Conservation (phyloP, 2,888 invertebrate genomes). For the Merodon equestris region DNA sequence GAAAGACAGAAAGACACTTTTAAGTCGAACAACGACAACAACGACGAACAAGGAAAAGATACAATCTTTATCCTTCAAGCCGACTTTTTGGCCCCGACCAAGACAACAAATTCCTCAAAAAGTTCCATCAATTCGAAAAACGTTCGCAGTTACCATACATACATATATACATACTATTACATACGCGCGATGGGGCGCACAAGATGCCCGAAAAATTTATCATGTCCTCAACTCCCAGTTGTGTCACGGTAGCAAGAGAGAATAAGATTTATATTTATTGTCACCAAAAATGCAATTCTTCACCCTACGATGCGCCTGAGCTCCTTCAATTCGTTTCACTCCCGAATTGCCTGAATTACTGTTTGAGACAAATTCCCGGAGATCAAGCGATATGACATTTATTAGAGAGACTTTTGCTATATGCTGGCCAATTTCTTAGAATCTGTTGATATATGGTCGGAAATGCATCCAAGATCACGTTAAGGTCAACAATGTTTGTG, state of each 20-base stretch:
- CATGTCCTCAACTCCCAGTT: no score
- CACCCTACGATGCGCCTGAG: conserved; percentile 59
- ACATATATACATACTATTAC: background rate
- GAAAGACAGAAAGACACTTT: conserved; percentile 53
- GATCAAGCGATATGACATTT: conserved; percentile 68
- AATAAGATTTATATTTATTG: conserved; percentile 68
- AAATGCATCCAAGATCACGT: conserved; percentile 46
- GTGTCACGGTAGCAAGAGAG: conserved; percentile 48
- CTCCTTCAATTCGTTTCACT: conserved; percentile 55
- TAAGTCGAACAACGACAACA: conserved; percentile 37
- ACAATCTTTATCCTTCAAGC: conserved; percentile 63
- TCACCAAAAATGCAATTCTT: conserved; percentile 60
- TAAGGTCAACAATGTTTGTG: conserved; percentile 42
- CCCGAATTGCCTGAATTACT: background rate
- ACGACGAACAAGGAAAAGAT: conserved; percentile 60
- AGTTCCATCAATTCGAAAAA: conserved; percentile 13
- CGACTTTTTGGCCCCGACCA: conserved; percentile 48
- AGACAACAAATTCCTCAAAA: conserved; percentile 53
- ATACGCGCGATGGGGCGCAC: conserved; percentile 17
- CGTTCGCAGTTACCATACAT: background rate
- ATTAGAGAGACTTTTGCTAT: conserved; percentile 45
- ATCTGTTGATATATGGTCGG: conserved; percentile 25
- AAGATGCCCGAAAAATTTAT: conserved; percentile 59
- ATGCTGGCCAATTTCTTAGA: conserved; percentile 56
- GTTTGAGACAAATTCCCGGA: conserved; percentile 52